These are phyloP conservation scores for Metopolophium dirhodum DNA, from an alignment of 1,140 invertebrate genomes.

Conservation along the genomic window DNA sequence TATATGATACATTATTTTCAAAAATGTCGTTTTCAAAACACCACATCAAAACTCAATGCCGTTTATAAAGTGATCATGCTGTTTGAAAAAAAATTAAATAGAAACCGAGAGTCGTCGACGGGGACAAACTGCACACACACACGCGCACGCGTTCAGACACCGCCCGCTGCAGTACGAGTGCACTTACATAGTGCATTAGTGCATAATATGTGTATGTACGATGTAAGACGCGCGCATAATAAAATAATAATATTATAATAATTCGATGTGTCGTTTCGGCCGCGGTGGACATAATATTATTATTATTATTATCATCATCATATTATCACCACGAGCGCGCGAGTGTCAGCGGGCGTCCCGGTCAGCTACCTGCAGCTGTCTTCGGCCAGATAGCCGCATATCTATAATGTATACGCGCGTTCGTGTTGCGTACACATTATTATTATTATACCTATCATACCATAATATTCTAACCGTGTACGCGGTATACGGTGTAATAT, in stretches of 20 bases:
- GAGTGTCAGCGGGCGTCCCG: slow-evolving; percentile 37
- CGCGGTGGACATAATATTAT: slow-evolving; percentile 2
- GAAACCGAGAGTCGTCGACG: neutral
- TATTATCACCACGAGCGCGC: neutral
- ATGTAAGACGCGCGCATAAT: neutral
- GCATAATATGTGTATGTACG: neutral
- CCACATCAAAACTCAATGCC: neutral
- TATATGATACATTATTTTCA: too few species aligned
- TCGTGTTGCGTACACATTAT: neutral
- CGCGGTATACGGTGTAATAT: neutral
- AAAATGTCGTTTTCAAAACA: neutral
- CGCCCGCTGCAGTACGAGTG: too few species aligned
- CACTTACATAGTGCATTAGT: neutral
- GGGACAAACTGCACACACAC: neutral
- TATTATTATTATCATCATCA: neutral
- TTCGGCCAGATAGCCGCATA: neutral
- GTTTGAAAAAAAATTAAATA: neutral
- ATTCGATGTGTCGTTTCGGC: slow-evolving; percentile 16
- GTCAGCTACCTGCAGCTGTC: slow-evolving; percentile 53
- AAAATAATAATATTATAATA: neutral
- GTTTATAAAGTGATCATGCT: too few species aligned
- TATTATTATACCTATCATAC: neutral
- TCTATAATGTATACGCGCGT: neutral
- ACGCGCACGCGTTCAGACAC: too few species aligned
- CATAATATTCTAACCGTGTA: neutral